Evolutionary conservation across 2,888 invertebrate genomes (phyloP).

Genomic region (Drosophila monieri): DNA sequence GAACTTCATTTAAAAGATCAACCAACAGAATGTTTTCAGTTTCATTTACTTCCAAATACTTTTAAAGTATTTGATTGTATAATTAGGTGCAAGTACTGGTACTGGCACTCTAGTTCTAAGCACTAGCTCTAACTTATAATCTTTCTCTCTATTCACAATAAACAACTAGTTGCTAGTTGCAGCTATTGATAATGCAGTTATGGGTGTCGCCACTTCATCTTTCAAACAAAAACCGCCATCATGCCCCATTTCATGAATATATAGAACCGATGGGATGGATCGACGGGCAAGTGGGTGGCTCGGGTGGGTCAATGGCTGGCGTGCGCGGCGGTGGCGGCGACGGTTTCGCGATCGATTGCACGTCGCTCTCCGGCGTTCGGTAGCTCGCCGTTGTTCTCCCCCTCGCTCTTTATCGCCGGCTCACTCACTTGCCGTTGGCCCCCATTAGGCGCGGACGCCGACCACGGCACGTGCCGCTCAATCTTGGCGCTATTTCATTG

Average conservation of each 20-base stretch:
- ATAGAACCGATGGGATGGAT: background rate
- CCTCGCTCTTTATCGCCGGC: conserved; percentile 4
- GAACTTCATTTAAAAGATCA: background rate
- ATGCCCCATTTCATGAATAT: conserved; percentile 57
- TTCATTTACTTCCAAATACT: too few species aligned
- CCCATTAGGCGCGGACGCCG: conserved; percentile 55
- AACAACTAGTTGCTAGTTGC: too few species aligned
- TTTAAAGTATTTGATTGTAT: too few species aligned
- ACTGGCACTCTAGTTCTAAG: too few species aligned
- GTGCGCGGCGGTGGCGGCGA: conserved; percentile 42
- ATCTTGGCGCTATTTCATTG: conserved; percentile 58
- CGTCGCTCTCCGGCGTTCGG: conserved; percentile 55
- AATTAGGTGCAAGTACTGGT: too few species aligned
- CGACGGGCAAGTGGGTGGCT: background rate
- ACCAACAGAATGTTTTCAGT: background rate
- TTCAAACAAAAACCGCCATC: conserved; percentile 69
- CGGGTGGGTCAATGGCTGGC: conserved; percentile 6
- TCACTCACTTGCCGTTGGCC: conserved; percentile 54
- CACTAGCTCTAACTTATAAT: too few species aligned
- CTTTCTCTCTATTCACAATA: too few species aligned
- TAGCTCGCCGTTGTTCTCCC: conserved; percentile 19
- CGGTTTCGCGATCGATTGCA: conserved; percentile 75
- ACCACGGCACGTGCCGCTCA: conserved; percentile 74
- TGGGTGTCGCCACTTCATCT: conserved; percentile 12
- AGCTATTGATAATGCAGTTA: conserved; percentile 47